A percentile compares a stretch with the other conserved stretches of the same genome.
phyloP scores from a whole-genome alignment of 2,888 invertebrate genomes.

The Chymomyza fuscimana region DNA sequence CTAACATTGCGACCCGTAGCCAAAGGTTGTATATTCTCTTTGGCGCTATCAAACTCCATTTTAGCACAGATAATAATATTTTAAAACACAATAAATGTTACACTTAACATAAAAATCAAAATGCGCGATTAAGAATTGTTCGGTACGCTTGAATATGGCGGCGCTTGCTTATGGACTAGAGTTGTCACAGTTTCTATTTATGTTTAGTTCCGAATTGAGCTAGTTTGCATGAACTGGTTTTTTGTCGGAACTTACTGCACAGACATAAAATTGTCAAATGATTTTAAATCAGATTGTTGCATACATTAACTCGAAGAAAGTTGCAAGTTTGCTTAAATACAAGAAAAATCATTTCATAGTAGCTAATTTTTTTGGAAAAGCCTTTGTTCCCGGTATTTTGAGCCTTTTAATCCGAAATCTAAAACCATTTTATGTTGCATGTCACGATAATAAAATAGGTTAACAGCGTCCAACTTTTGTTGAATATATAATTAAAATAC shows the following conservation, averaged over 20 bases:
- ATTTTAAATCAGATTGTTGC: too few relatives aligned
- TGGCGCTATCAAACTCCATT: conserved; percentile 89
- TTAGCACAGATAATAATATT: neutral
- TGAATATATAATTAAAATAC: too few relatives aligned
- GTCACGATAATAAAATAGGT: too few relatives aligned
- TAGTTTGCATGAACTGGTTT: neutral
- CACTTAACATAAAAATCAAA: neutral
- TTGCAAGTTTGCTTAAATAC: too few relatives aligned
- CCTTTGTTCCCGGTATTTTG: too few relatives aligned
- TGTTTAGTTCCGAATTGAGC: neutral
- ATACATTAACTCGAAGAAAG: too few relatives aligned
- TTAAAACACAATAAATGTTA: neutral
- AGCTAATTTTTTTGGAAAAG: too few relatives aligned
- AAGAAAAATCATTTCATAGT: too few relatives aligned
- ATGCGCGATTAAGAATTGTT: neutral
- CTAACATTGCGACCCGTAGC: conserved; percentile 91
- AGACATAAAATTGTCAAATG: too few relatives aligned
- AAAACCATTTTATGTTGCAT: too few relatives aligned
- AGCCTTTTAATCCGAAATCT: too few relatives aligned
- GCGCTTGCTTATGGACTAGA: neutral
- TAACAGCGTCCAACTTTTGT: too few relatives aligned
- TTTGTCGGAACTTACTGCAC: neutral
- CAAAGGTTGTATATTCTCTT: conserved; percentile 97
- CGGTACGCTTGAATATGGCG: neutral
- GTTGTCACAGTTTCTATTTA: neutral